These are phyloP conservation scores for Halcyon smyrnensis DNA, from an alignment of 2,797 vertebrate species.

Conservation along the genomic window DNA sequence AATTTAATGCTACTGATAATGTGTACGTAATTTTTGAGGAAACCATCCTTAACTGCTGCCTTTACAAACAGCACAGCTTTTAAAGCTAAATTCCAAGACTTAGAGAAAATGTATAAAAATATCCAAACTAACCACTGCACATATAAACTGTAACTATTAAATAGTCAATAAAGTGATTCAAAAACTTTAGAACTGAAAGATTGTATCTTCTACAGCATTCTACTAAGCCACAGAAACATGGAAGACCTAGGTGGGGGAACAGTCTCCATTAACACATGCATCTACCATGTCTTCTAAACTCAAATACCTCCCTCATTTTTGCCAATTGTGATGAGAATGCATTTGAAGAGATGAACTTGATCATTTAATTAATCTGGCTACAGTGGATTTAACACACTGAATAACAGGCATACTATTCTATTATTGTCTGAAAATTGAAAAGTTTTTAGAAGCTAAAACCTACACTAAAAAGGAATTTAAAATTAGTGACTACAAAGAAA, in stretches of 20 bases:
- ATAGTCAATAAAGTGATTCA: neutral
- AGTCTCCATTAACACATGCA: neutral
- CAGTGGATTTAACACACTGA: neutral
- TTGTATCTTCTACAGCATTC: fast-evolving
- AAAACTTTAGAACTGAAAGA: neutral
- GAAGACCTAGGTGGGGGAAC: neutral
- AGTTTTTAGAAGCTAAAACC: neutral
- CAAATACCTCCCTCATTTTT: neutral
- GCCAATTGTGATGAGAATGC: neutral
- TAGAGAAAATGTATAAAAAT: neutral
- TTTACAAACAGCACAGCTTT: neutral
- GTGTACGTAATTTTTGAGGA: neutral
- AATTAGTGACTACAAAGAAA: neutral
- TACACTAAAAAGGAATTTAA: neutral
- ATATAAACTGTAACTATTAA: neutral
- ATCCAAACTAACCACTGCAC: neutral
- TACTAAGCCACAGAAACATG: neutral
- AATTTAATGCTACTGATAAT: neutral
- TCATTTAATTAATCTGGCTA: neutral
- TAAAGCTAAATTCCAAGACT: neutral
- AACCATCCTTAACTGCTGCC: neutral
- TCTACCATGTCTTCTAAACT: neutral
- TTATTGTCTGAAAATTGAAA: too few relatives aligned
- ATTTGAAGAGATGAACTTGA: neutral
- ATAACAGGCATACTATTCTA: neutral